These are phyloP conservation scores for Desmodus rotundus DNA, from an alignment of 2,113 vertebrate species.

Conservation along the genomic window DNA sequence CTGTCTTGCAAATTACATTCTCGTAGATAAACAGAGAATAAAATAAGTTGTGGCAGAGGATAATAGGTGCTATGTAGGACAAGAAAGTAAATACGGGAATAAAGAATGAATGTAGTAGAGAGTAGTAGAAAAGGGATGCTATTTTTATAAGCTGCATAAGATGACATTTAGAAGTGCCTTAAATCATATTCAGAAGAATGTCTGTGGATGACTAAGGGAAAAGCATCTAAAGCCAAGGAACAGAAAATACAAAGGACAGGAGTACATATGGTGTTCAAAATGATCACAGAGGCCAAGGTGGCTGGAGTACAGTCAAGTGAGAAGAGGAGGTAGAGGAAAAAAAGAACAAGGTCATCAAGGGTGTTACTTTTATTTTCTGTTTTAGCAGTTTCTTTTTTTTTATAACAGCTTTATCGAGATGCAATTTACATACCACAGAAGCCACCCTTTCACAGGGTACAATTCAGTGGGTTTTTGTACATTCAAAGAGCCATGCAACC, in stretches of 20 bases:
- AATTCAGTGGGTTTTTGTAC: too few relatives aligned
- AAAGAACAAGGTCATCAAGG: neutral
- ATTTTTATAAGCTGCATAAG: neutral
- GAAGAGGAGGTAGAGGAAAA: neutral
- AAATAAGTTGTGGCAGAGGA: neutral
- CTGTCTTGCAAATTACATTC: neutral
- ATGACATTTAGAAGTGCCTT: neutral
- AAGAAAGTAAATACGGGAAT: neutral
- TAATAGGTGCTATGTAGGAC: neutral
- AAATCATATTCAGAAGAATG: neutral
- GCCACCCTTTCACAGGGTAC: too few relatives aligned
- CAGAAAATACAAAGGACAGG: neutral
- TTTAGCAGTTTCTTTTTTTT: neutral
- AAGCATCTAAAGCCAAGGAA: neutral
- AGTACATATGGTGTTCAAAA: neutral
- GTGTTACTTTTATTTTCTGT: neutral
- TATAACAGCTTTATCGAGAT: too few relatives aligned
- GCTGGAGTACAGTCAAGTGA: neutral
- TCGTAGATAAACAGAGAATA: neutral
- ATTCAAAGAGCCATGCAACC: too few relatives aligned
- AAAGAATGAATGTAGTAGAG: too few relatives aligned
- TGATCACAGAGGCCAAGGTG: too few relatives aligned
- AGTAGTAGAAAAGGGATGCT: neutral
- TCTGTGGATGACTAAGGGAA: neutral
- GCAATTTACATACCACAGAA: too few relatives aligned